Base-by-base conservation (phyloP, 1,140 invertebrate genomes). In the Drosophila melanica region DNA sequence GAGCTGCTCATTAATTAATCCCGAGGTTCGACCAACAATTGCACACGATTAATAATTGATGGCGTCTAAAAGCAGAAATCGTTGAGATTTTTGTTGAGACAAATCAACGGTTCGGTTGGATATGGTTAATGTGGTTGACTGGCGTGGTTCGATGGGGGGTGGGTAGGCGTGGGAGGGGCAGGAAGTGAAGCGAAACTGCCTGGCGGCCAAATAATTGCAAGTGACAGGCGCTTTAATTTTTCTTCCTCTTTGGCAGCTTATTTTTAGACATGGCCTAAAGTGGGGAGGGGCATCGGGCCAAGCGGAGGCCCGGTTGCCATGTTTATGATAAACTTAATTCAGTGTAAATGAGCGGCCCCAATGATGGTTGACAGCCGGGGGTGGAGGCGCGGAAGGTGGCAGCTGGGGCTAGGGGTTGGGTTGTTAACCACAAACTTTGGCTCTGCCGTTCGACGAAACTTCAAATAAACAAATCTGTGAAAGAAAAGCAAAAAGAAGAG, bases 181-280 rank as follows among this genome's bases (percentile, higher is more conserved):
- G 65, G 44, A 71, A 73, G 51, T 79, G 76, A 77, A 74, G 64
- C 71, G 72, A 64, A 51, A 75, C 57, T 77, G 77, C 76, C 84
- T 71, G 55, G 33, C 44, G 79, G 64, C 70, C 16, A 78, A 89
- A 84, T 84, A 90, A 84, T 80, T 89, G 84, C 84, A 89, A 89
- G 60, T 89, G 84, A 89, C 84, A 89, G 84, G 84, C 77, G 77
- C 79, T 89, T 84, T 89, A 89, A 89, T 89, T 89, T 89, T 80
- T 89, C 70, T 89, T 89, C 77, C 70, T 89, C 68, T 87, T 79
- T 47, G 68, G 70, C 71, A 79, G 73, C 79, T 82, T 82, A 74
- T 71, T 71, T 74, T 82, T 74, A 84, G 72, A 69, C 48, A 5
- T 9, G 27, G 42, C 51, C 62, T 55, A 33, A 47, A 37, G 35